Conservation (phyloP, 2,888 invertebrate species). For the Cantharis nigra region DNA sequence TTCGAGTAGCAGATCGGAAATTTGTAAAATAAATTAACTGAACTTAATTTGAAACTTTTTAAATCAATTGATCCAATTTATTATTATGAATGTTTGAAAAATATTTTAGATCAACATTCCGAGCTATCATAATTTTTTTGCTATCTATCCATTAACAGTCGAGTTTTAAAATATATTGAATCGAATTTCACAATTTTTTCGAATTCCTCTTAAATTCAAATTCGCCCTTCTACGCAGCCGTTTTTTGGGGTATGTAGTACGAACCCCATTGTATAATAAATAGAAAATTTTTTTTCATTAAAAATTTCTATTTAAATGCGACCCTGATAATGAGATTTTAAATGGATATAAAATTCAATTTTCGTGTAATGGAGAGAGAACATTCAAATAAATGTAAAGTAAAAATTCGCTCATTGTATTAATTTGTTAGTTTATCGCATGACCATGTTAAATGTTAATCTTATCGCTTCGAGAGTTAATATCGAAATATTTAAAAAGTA, state of each 20-base stretch:
- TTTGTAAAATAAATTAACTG: too few species aligned
- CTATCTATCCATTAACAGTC: too few species aligned
- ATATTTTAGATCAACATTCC: too few species aligned
- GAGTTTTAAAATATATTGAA: too few species aligned
- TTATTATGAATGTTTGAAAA: too few species aligned
- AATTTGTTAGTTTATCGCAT: background rate
- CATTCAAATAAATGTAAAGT: background rate
- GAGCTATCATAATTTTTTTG: too few species aligned
- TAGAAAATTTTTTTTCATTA: background rate
- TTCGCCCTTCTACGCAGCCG: too few species aligned
- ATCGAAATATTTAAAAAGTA: background rate
- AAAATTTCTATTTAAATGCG: background rate
- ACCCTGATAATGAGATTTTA: background rate
- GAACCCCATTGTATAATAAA: background rate
- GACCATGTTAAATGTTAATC: background rate
- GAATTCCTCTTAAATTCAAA: too few species aligned
- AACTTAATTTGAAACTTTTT: too few species aligned
- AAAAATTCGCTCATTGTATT: background rate
- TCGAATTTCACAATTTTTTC: too few species aligned
- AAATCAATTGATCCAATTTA: too few species aligned
- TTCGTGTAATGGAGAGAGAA: background rate
- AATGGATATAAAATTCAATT: background rate
- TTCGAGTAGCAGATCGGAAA: too few species aligned
- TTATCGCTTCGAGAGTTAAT: background rate
- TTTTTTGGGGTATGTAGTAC: background rate